Evolutionary conservation across 2,113 vertebrate species (phyloP), one percentile per base, ranked within the genome.

Genomic region (Philantomba maxwellii): DNA sequence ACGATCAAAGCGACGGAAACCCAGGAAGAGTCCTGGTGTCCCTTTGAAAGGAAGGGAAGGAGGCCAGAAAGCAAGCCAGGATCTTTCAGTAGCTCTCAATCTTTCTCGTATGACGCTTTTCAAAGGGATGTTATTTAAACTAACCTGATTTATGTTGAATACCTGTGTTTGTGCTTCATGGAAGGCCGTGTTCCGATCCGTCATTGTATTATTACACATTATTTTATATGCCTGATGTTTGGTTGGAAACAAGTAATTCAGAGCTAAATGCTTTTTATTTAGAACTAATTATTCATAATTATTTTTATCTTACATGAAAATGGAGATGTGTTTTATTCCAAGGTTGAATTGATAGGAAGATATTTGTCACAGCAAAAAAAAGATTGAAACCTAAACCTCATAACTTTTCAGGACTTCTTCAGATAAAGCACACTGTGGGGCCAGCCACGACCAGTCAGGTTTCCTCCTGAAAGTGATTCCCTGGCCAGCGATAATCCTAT

Each of bases 191-290:
- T 98, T 98, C 97, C 93, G 94, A 97, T 98, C 85, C 95, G 95
- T 98, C 97, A 96, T 98, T 98, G 95, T 98, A 98, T 98, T 98
- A 98, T 98, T 98, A 98, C 97, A 98, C 95, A 94, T 98, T 98
- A 98, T 98, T 99, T 98, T 98, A 97, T 98, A 98, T 98, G 98
- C 98, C 97, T 99, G 98, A 97, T 95, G 96, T 98, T 98, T 95
- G 98, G 91, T 97, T 96, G 87, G 97, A 97, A 98, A 97, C 97
- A 97, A 98, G 98, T 98, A 98, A 98, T 98, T 98, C 98, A 97
- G 80, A 98, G 97, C 98, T 98, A 98, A 96, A 95, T 98, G 94
- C 98, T 98, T 98, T 98, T 98, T 98, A 97, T 98, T 98, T 90
- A 94, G 96, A 93, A 96, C 96, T 98, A 98, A 98, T 97, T 97